Percentiles rank a stretch among this genome's conserved stretches.
Conservation (phyloP, 2,113 vertebrate species). For the Perccottus glenii region DNA sequence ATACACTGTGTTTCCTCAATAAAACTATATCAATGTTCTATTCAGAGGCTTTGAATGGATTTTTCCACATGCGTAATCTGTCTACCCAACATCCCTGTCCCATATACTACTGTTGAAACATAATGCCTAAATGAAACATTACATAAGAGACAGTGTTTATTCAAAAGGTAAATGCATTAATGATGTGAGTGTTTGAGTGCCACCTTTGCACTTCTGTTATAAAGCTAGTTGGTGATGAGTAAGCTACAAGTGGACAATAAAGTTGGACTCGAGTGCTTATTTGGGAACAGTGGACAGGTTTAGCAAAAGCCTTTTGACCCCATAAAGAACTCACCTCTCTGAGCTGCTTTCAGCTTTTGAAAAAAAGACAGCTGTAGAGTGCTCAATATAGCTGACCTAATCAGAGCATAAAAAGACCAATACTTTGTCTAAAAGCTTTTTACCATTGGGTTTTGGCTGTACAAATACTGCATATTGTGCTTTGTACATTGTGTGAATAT, state of each 20-base stretch:
- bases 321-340: not conserved
- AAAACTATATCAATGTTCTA: not conserved
- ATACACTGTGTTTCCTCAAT: not conserved
- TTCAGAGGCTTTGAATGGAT: too few species aligned
- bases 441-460: not conserved
- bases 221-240: constrained; percentile 1
- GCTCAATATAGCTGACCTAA: constrained; percentile 8
- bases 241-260: not conserved
- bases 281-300: constrained; percentile 1
- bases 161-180: constrained; percentile 7
- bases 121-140: not conserved
- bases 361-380: not conserved
- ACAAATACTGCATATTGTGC: not conserved
- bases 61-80: too few species aligned
- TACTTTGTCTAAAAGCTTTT: constrained; percentile 4
- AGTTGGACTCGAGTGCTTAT: not conserved
- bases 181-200: not conserved
- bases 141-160: not conserved
- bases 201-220: not conserved
- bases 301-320: not conserved
- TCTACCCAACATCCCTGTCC: too few species aligned
- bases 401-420: constrained; percentile 5
- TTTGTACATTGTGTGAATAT: not conserved
- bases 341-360: not conserved
- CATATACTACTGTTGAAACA: not conserved